Evolutionary conservation across 2,888 invertebrate genomes (phyloP).

Genomic region (Alcis repandata): DNA sequence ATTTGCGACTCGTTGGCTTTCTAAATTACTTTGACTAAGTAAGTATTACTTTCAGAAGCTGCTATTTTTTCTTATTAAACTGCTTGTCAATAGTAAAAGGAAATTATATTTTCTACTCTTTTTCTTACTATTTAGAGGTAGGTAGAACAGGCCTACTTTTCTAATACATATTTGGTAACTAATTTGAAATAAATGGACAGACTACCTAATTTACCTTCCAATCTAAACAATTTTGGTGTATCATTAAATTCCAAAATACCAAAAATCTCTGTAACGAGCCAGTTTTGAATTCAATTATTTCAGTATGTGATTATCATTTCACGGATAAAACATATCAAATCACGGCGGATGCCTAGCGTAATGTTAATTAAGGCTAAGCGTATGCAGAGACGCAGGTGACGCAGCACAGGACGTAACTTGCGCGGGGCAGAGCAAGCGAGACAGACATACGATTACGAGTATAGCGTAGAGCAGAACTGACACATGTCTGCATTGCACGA

Average conservation of each 20-base stretch:
- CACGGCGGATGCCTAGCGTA: conserved; percentile 68
- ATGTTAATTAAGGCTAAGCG: too few relatives aligned
- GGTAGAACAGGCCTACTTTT: too few relatives aligned
- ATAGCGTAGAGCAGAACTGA: too few relatives aligned
- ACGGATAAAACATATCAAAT: conserved; percentile 62
- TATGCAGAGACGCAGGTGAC: too few relatives aligned
- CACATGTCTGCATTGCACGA: too few relatives aligned
- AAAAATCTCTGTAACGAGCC: not conserved
- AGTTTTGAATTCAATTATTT: conserved; percentile 49
- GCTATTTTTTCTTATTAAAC: not conserved
- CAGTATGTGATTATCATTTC: conserved; percentile 48
- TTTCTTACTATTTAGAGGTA: too few relatives aligned
- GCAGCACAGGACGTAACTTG: too few relatives aligned
- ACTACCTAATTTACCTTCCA: not conserved
- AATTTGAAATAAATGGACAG: not conserved
- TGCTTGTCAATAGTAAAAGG: not conserved
- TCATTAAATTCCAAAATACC: not conserved
- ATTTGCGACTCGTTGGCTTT: conserved; percentile 7
- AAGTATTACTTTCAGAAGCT: conserved; percentile 1
- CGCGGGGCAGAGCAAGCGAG: too few relatives aligned
- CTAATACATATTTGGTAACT: too few relatives aligned
- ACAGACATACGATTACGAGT: too few relatives aligned
- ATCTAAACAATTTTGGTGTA: not conserved
- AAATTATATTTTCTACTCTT: too few relatives aligned
- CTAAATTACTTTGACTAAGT: conserved; percentile 3